Conservation (phyloP, 2,888 invertebrate genomes). For the Scrobipalpa costella region DNA sequence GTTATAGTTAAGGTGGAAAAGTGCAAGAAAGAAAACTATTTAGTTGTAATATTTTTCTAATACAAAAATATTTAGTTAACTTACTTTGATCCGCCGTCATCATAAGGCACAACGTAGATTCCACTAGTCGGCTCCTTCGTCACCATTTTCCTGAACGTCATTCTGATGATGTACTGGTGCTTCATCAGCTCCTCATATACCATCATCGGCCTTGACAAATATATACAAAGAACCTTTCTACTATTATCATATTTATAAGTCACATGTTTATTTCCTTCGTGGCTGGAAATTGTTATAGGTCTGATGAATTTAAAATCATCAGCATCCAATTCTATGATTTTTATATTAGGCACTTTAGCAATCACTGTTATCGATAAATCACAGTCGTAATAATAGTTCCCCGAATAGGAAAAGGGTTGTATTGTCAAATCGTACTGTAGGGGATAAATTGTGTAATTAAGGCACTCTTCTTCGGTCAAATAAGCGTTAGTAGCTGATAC, state of each 20-base stretch:
- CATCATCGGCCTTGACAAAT: constrained; percentile 57
- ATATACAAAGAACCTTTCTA: constrained; percentile 58
- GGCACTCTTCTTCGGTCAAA: constrained; percentile 59
- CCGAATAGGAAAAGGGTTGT: constrained; percentile 55
- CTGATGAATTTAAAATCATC: neutral
- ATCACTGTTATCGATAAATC: constrained; percentile 66
- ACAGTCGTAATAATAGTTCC: constrained; percentile 61
- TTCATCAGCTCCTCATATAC: constrained; percentile 46
- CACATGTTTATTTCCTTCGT: constrained; percentile 44
- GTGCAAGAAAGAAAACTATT: too few species aligned
- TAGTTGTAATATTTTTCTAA: neutral
- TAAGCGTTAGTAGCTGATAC: constrained; percentile 1
- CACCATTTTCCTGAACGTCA: constrained; percentile 57
- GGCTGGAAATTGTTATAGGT: neutral
- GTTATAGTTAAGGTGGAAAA: too few species aligned
- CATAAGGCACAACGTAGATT: constrained; percentile 61
- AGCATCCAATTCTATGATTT: constrained; percentile 62
- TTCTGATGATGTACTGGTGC: constrained; percentile 54
- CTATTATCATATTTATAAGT: constrained; percentile 58
- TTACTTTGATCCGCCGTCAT: constrained; percentile 55
- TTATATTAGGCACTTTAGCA: constrained; percentile 62
- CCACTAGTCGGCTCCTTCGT: constrained; percentile 50
- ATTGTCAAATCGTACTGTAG: constrained; percentile 69
- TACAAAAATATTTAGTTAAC: constrained; percentile 36
- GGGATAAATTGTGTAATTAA: constrained; percentile 74